Base-by-base conservation (phyloP, 2,797 vertebrate genomes). In the Muscicapa striata region DNA sequence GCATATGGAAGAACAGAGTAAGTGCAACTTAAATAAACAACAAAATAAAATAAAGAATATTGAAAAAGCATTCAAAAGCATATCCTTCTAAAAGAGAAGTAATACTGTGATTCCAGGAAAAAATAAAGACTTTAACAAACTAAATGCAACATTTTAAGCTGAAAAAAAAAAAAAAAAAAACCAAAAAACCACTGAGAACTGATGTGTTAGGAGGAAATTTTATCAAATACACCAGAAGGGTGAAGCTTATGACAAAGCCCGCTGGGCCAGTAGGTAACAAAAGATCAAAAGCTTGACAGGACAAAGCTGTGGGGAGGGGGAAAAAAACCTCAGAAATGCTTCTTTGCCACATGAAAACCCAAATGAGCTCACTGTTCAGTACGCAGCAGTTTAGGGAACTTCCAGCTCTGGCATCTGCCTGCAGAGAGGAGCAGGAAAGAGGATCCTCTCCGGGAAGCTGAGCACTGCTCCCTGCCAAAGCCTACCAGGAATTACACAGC, bases 331-430 rank as follows among this genome's bases (percentile, higher is more conserved):
- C 43, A n/a, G 10, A 62, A 85, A 14, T 43, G 46, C 9, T 67
- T 61, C n/a, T 73, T 9, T n/a, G 43, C 34, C 40, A 69, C 23
- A 24, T 8, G 24, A 83, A 93, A 93, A 77, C 15, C 29, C 48
- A 41, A 23, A 46, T 18, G 6, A 81, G 75, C 52, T 80, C 57
- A n/a, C 30, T 1, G 0, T 4, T 76, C 20, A 22, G 26, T 30
- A 54, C 0, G 0, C 3, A 45, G 67, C 2, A 43, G 20, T 13
- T 72, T 1, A 57, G 78, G 70, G 79, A 93, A 77, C 34, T 83
- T 66, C 75, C 76, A 87, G 29, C 72, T 34, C 45, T 63, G 59
- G 36, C 11, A 0, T 10, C 11, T 57, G 52, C 23, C 43, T 67
- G 73, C 32, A 63, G 59, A 72, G 26, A 2, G 3, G n/a, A 51